Evolutionary conservation across 2,888 invertebrate species (phyloP).

Genomic region (Calephelis perditalis): DNA sequence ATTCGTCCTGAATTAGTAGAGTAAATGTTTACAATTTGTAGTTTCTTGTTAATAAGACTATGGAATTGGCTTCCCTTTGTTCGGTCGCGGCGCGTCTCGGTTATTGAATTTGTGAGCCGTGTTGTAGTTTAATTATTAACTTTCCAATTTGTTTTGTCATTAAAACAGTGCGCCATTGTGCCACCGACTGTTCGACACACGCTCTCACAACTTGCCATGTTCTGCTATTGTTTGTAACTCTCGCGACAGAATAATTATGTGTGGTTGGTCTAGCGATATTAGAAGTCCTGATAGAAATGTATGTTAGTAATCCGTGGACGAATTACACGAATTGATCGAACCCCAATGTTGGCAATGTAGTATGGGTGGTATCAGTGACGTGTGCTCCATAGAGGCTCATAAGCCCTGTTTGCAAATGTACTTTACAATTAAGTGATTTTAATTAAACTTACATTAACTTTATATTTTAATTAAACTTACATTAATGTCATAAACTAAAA

Average conservation of each 20-base stretch:
- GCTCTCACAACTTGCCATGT: constrained; percentile 3
- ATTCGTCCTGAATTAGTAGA: background rate
- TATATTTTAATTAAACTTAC: too few relatives aligned
- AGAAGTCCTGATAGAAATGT: too few relatives aligned
- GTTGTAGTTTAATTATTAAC: constrained; percentile 9
- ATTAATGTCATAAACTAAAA: too few relatives aligned
- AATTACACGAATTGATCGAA: too few relatives aligned
- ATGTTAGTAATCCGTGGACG: too few relatives aligned
- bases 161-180: constrained; percentile 8
- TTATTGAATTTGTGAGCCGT: constrained; percentile 11
- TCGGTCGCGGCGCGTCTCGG: background rate
- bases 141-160: constrained; percentile 10
- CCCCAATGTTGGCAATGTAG: too few relatives aligned
- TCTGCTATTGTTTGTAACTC: constrained; percentile 8
- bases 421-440: too few relatives aligned
- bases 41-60: constrained; percentile 7
- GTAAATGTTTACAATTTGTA: constrained; percentile 1
- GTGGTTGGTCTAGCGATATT: background rate
- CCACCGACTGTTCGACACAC: constrained; percentile 11
- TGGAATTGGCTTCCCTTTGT: constrained; percentile 11
- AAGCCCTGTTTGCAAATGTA: too few relatives aligned
- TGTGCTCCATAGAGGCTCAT: too few relatives aligned
- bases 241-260: background rate
- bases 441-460: too few relatives aligned
- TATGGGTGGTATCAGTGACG: too few relatives aligned